Evolutionary conservation across 1,140 invertebrate genomes (phyloP), one percentile per base, ranked within the genome.

Genomic region (Aphelenchoides fujianensis): DNA sequence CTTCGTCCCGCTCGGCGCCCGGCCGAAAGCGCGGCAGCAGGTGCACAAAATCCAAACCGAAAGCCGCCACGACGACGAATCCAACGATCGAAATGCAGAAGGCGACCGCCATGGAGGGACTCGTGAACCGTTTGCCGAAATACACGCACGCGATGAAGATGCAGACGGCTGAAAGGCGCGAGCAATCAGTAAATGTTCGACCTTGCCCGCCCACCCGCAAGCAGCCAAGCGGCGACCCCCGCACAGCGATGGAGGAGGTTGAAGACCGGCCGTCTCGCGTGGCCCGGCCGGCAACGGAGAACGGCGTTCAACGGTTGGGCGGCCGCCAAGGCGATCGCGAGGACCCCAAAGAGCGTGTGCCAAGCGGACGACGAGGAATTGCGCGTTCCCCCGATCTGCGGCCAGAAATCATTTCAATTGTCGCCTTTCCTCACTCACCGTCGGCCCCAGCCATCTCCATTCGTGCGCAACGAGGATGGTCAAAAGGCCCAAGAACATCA

Each of bases 401-500:
- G n/a, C n/a, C n/a, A n/a, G n/a, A 59, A 32, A 5, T 19, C 5
- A 59, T 30, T 5, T 5, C 34, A 59, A 19, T 19, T 7, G 5
- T 7, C n/a, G n/a, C n/a, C n/a, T n/a, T n/a, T n/a, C n/a, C n/a
- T n/a, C n/a, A 59, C 55, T 59, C 19, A 59, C 55, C 5, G 5
- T 19, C 34, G 55, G 55, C 7, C 55, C 55, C 23, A 59, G 23
- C 55, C 55, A 59, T 5, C 23, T 59, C 55, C 55, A 59, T 5
- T 59, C 5, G 19, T 59, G 55, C 7, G 55, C 55, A 59, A 59
- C 34, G 5, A 59, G 34, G 5, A 59, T 59, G 12, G 55, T 59
- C 34, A 59, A 59, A 59, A 59, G 55, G 34, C 55, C 55, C 5
- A 59, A 30, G 12, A 59, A 32, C 55, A 59, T 59, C 23, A 59